Evolutionary conservation across 2,113 vertebrate species (phyloP).

Genomic region (Isichthys henryi): DNA sequence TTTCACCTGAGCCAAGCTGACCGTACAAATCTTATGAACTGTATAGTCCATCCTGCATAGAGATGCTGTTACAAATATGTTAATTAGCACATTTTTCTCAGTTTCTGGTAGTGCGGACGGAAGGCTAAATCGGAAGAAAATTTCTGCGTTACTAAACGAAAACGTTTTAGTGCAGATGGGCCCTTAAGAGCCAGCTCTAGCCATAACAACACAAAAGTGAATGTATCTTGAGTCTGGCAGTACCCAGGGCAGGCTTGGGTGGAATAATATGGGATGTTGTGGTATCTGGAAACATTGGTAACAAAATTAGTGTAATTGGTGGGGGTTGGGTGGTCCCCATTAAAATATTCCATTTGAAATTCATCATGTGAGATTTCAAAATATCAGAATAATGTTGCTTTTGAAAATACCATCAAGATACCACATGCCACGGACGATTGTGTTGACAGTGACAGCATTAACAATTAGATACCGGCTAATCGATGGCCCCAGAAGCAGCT

Average conservation of each 20-base stretch:
- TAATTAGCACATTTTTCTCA: neutral
- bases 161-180: too few species aligned
- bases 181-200: too few species aligned
- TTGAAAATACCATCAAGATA: neutral
- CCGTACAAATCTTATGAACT: neutral
- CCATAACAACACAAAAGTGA: neutral
- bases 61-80: neutral
- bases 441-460: neutral
- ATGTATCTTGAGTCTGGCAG: neutral
- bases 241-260: neutral
- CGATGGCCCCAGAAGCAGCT: neutral
- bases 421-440: neutral
- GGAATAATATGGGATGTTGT: neutral
- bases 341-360: neutral
- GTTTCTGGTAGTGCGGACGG: too few species aligned
- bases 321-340: neutral
- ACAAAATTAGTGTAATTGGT: neutral
- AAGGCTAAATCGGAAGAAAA: too few species aligned
- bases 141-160: too few species aligned
- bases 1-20: neutral
- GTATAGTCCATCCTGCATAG: neutral
- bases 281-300: neutral
- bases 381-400: neutral
- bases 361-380: neutral
- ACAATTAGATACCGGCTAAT: neutral